Conservation (phyloP, 1,140 invertebrate genomes). For the Ooceraea biroi region DNA sequence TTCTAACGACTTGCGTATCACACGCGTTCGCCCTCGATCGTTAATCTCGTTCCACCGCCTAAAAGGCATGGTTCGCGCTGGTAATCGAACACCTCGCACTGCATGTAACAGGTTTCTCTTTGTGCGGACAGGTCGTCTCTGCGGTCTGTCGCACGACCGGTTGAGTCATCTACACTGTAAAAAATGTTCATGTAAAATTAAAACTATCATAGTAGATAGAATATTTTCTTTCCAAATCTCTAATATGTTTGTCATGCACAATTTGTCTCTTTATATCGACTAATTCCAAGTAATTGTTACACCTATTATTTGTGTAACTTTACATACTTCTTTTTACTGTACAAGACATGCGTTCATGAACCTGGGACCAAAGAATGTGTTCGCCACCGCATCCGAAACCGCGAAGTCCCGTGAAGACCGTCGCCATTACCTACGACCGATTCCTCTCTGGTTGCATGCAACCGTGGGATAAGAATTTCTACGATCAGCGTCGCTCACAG, state of each 20-base stretch:
- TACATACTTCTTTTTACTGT: too few species aligned
- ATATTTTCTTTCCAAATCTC: too few species aligned
- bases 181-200: too few species aligned
- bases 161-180: conserved; percentile 74
- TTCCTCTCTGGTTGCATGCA: conserved; percentile 40
- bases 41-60: conserved; percentile 57
- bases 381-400: conserved; percentile 48
- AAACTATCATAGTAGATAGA: too few species aligned
- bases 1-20: neutral
- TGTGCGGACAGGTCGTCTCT: conserved; percentile 60
- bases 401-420: conserved; percentile 64
- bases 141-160: conserved; percentile 59
- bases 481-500: conserved; percentile 57
- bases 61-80: conserved; percentile 35
- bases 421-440: conserved; percentile 28
- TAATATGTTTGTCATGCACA: too few species aligned
- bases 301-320: too few species aligned
- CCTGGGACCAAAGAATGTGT: conserved; percentile 9
- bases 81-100: conserved; percentile 69
- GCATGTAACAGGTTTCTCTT: conserved; percentile 63
- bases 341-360: conserved; percentile 29
- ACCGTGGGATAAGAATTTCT: conserved; percentile 72
- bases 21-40: conserved; percentile 2
- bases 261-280: too few species aligned
- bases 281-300: too few species aligned